Evolutionary conservation across 1,140 invertebrate species (phyloP).

Genomic region (Hycleus phaleratus): DNA sequence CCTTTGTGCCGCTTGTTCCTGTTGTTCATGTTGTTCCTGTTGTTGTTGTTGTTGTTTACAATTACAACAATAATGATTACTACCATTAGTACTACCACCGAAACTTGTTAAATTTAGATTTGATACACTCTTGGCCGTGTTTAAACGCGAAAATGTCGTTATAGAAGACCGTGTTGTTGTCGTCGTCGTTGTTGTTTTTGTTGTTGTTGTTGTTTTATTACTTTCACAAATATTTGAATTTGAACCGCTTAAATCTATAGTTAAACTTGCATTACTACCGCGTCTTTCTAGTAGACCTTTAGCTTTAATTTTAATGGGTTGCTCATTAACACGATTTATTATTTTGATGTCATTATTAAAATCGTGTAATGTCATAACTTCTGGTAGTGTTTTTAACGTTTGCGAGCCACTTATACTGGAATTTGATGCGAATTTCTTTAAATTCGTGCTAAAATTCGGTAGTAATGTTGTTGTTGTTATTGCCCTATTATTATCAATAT

Average conservation of each 20-base stretch:
- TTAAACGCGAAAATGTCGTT: slow-evolving; percentile 17
- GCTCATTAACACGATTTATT: slow-evolving; percentile 23
- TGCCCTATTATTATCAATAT: no score
- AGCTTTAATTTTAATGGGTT: slow-evolving; percentile 44
- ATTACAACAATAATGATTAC: no score
- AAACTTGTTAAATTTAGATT: slow-evolving; percentile 35
- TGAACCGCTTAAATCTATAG: slow-evolving; percentile 42
- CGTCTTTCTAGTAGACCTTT: slow-evolving; percentile 68
- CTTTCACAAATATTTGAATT: slow-evolving; percentile 29
- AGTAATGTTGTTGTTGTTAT: slow-evolving; percentile 23
- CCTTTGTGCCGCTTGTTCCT: slow-evolving; percentile 10
- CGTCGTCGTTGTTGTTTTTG: neutral
- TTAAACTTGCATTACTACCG: slow-evolving; percentile 80
- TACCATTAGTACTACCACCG: neutral
- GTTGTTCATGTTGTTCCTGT: slow-evolving; percentile 5
- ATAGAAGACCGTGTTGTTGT: no score
- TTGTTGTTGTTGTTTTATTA: slow-evolving; percentile 20
- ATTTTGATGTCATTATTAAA: slow-evolving; percentile 40
- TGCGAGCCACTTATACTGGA: slow-evolving; percentile 39
- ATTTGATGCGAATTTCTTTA: slow-evolving; percentile 39
- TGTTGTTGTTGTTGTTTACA: slow-evolving; percentile 6
- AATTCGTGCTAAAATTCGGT: slow-evolving; percentile 32
- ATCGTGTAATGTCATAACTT: slow-evolving; percentile 57
- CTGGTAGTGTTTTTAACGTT: slow-evolving; percentile 54
- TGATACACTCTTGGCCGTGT: slow-evolving; percentile 36